Base-by-base conservation (phyloP, 2,113 vertebrate genomes). In the Phyllopteryx taeniolatus region DNA sequence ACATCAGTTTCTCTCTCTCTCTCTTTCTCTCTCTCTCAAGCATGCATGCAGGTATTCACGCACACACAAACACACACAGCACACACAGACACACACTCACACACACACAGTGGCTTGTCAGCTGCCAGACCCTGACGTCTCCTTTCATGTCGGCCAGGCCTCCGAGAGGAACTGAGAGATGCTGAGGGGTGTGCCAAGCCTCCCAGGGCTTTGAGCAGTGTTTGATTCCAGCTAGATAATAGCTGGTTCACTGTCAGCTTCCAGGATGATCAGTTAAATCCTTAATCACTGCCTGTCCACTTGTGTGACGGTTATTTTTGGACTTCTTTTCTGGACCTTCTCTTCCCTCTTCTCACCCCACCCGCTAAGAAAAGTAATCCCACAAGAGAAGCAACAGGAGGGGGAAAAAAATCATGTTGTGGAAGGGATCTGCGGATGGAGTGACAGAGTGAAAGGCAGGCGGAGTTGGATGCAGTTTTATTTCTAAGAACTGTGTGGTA, bases 141-240 rank as follows among this genome's bases (percentile, higher is more conserved):
- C 96, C 96, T 98, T 99, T 99, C 96, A 98, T 98, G 96, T 99
- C 94, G 93, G 92, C 94, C 94, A 94, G 94, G 86, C 84, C 85
- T 88, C 85, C 84, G 86, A 90, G 89, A 90, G 86, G 85, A 87
- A 87, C 84, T 81, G 90, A 89, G 82, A 88, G 82, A 87, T 85
- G 87, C 83, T 83, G 79, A 89, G 86, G 87, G 86, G 84, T 67
- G 81, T 74, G 72, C 63, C 80, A 79, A 88, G 87, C 95, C 95
- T 95, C 95, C 93, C 42, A 81, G 92, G 93, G 96, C 96, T 98
- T 97, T 98, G 96, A 97, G 97, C 94, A 94, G 94, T 94, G 95
- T 99, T 98, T 99, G 96, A 98, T 99, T 99, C 96, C 94, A 94
- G 96, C 96, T 95, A 96, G 96, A 98, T 99, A 99, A 98, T 99